phyloP scores from a whole-genome alignment of 2,888 invertebrate species.

The Galerucella pusilla region DNA sequence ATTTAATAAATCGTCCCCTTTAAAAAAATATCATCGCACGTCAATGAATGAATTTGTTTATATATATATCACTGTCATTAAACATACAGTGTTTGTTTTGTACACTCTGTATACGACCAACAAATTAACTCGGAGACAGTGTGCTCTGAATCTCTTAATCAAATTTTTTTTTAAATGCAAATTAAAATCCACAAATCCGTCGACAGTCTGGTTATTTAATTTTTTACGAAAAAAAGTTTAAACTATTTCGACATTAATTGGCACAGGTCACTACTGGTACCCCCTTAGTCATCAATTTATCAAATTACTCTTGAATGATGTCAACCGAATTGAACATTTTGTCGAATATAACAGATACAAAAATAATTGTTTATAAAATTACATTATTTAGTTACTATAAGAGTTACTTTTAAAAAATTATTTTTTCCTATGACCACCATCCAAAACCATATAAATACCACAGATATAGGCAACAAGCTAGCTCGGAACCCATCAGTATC shows the following conservation, averaged over 20 bases:
- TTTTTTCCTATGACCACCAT: too few species aligned
- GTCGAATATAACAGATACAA: not conserved
- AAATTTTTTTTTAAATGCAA: not conserved
- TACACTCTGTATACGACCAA: not conserved
- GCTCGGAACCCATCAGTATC: too few species aligned
- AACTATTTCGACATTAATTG: not conserved
- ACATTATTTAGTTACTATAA: too few species aligned
- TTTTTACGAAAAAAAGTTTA: not conserved
- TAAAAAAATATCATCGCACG: too few species aligned
- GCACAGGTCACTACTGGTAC: constrained; percentile 1
- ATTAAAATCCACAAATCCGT: not conserved
- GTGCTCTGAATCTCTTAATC: not conserved
- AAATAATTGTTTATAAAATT: too few species aligned
- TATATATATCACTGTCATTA: too few species aligned
- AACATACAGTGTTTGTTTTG: too few species aligned
- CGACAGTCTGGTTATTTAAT: not conserved
- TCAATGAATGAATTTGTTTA: too few species aligned
- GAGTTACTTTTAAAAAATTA: too few species aligned
- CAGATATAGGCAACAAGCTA: too few species aligned
- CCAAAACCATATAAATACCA: too few species aligned
- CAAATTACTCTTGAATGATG: not conserved
- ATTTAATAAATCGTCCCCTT: too few species aligned
- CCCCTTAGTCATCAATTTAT: not conserved
- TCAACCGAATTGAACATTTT: not conserved
- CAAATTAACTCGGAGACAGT: not conserved